A percentile compares a stretch with the other conserved stretches of the same genome.
These are phyloP conservation scores for Dromiciops gliroides DNA, from an alignment of 2,113 vertebrate species.

Conservation along the genomic window DNA sequence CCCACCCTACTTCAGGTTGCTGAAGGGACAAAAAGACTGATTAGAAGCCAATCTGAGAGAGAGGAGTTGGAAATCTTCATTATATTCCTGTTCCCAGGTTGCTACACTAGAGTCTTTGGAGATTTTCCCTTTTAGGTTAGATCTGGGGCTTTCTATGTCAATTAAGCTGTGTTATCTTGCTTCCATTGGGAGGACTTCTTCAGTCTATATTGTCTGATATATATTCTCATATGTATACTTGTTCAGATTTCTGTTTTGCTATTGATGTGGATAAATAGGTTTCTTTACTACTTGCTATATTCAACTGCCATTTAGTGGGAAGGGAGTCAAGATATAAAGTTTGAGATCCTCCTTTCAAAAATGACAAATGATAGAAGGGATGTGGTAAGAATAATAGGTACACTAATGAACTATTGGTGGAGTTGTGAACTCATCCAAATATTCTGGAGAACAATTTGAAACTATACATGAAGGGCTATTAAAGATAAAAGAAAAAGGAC, in stretches of 20 bases:
- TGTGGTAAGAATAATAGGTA: neutral
- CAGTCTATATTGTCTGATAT: neutral
- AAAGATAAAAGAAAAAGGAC: too few relatives aligned
- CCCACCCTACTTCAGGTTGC: neutral
- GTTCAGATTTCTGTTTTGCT: neutral
- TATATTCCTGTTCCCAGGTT: neutral
- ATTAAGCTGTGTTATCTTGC: neutral
- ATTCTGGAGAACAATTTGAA: too few relatives aligned
- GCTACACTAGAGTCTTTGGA: neutral
- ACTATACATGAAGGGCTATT: too few relatives aligned
- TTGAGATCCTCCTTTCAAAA: too few relatives aligned
- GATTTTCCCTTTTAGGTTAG: neutral
- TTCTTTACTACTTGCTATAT: neutral
- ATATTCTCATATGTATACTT: neutral
- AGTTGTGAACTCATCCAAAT: neutral
- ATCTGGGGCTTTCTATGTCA: neutral
- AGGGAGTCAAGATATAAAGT: neutral
- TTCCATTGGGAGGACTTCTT: neutral
- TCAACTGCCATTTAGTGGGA: neutral
- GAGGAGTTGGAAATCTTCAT: neutral
- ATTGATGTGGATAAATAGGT: neutral
- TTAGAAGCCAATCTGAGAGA: neutral
- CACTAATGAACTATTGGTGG: neutral
- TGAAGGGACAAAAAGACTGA: neutral
- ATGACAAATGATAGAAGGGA: neutral